Evolutionary conservation across 2,113 vertebrate genomes (phyloP).

Genomic region (Hippocampus mohnikei): DNA sequence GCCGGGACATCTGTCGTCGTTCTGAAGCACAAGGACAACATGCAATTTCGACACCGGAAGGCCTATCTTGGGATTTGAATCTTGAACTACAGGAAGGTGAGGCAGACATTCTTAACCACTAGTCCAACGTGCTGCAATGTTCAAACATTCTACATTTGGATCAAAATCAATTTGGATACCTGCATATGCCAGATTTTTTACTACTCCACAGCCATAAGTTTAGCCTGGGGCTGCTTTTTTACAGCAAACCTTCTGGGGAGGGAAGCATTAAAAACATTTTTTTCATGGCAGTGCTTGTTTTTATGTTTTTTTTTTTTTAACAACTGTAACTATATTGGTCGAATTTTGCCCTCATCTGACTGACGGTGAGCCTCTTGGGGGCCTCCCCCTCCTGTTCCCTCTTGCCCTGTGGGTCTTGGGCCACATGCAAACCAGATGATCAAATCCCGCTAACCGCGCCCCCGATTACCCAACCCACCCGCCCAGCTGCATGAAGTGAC

Average conservation of each 20-base stretch:
- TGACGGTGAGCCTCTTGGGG: slow-evolving; percentile 16
- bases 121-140: neutral
- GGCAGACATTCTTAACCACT: neutral
- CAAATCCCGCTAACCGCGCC: slow-evolving; percentile 17
- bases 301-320: no score
- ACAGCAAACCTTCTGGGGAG: no score
- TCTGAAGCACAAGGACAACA: no score
- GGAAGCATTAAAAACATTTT: no score
- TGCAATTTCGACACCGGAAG: no score
- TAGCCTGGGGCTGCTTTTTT: no score
- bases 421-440: slow-evolving; percentile 43
- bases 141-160: neutral
- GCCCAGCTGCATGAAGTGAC: slow-evolving; percentile 17
- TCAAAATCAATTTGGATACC: neutral
- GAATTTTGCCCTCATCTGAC: neutral
- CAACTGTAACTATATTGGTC: neutral
- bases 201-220: no score
- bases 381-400: neutral
- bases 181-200: neutral
- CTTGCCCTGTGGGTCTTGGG: slow-evolving; percentile 9
- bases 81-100: neutral
- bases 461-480: slow-evolving; percentile 12
- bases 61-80: neutral
- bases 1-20: no score
- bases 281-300: neutral